Conservation (phyloP, 37 sponge, comb jelly and placozoan species). For the Tethya wilhelma region DNA sequence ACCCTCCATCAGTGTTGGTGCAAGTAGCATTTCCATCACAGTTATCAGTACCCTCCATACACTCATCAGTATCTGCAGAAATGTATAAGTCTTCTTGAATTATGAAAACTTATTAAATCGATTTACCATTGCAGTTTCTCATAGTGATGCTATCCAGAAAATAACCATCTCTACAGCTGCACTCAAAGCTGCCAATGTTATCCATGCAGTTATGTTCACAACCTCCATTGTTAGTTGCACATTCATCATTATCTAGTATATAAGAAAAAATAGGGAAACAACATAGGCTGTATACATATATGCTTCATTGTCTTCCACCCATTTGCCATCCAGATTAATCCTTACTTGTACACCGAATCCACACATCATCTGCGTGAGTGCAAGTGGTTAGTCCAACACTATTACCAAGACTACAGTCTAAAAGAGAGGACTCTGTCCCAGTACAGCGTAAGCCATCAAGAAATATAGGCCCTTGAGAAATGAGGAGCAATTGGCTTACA, state of each 20-base stretch:
- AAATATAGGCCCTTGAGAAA: not conserved
- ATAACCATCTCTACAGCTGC: constrained; percentile 17
- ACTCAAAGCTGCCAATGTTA: constrained; percentile 42
- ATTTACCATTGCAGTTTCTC: constrained; percentile 51
- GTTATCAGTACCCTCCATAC: constrained; percentile 5
- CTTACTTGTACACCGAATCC: constrained; percentile 20
- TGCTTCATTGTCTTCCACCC: not conserved
- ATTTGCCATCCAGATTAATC: too few species aligned
- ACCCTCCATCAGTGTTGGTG: constrained; percentile 49
- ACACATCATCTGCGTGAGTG: constrained; percentile 10
- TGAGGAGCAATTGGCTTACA: not conserved
- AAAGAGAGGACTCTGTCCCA: not conserved
- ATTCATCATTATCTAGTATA: constrained; percentile 48
- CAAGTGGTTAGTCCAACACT: not conserved
- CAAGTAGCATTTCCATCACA: constrained; percentile 36
- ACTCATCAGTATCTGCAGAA: constrained; percentile 51
- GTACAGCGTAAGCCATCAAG: not conserved
- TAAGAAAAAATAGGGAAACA: not conserved
- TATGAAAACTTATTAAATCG: not conserved
- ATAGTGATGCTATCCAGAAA: not conserved
- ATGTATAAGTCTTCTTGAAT: not conserved
- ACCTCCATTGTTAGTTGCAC: constrained; percentile 15
- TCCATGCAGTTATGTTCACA: constrained; percentile 56
- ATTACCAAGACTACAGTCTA: not conserved
- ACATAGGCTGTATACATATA: not conserved